Base-by-base conservation (phyloP, 2,888 invertebrate species). In the Zhengitettix transpicula region DNA sequence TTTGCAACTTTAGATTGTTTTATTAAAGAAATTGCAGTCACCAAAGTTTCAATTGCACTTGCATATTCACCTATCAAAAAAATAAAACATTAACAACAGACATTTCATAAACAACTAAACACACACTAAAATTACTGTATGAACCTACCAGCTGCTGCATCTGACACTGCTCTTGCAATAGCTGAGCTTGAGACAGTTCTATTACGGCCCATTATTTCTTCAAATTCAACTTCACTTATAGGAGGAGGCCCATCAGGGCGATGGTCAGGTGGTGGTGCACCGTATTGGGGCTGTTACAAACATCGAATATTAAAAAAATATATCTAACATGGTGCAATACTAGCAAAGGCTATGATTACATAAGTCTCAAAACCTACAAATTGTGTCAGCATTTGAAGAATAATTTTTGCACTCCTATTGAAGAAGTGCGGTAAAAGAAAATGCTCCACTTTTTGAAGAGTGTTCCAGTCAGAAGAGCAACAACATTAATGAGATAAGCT, bases 11-110 rank as follows among this genome's bases (percentile, higher is more conserved):
- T 92, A 60, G 97, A 97, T 78, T 98, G 97, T 73, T 97, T 97
- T 67, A 99, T 99, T 60, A 99, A 80, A 10, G 97, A 96, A 68
- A 99, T 97, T 10, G 99, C 99, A 0, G 99, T 99, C 61, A 97
- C 95, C 64, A 99, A 79, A 5, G 99, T 99, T 77, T 99, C 98
- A 64, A 99, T 96, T 57, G 99, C 99, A 73, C 94, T 94, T 1
- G 94, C 93, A 75, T 92, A 96, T 75, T 99, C 98, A 11, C 97
- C 81, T 77, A 68, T 55, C 64, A 64, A 15, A 56, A 52, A 60
- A 58, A 57, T 53, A 42, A 40, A 60, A 12, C 16, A 11, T 11
- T 42, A n/a, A 12, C 40, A 17, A 53, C 17, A 53, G 8, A 53
- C 1, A 8, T 28, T 53, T 28, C 1, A 55, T 53, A 51, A 16